phyloP scores from a whole-genome alignment of 2,797 vertebrate genomes.

The Sylvia borin region DNA sequence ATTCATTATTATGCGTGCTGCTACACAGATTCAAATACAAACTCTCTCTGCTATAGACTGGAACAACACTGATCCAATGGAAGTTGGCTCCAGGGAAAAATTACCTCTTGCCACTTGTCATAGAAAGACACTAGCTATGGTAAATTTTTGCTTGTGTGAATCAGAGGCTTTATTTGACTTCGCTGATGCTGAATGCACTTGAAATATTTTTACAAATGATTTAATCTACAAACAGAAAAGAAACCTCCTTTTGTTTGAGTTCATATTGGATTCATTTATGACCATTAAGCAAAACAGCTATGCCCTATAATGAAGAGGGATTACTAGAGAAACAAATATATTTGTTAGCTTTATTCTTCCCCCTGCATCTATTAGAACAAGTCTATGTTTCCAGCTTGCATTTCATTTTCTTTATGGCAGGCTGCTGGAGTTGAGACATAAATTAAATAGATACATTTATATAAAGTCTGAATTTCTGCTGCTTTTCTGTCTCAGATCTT shows the following conservation, averaged over 20 bases:
- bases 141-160: conserved; percentile 1
- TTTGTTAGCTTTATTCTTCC: conserved; percentile 64
- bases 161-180: conserved; percentile 65
- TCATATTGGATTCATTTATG: conserved; percentile 63
- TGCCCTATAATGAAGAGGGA: conserved; percentile 61
- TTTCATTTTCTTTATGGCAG: conserved; percentile 64
- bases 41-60: neutral
- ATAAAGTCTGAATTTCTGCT: conserved; percentile 19
- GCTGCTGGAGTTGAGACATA: conserved; percentile 14
- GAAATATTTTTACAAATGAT: conserved; percentile 59
- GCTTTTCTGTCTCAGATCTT: conserved; percentile 1
- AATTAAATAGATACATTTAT: conserved; percentile 45
- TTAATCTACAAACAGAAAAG: conserved; percentile 59
- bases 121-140: neutral
- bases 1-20: conserved; percentile 32
- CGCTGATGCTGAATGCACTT: conserved; percentile 24
- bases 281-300: conserved; percentile 64
- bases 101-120: conserved; percentile 28
- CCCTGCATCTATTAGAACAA: conserved; percentile 51
- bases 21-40: conserved; percentile 2
- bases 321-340: conserved; percentile 54
- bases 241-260: conserved; percentile 41
- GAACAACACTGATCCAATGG: conserved; percentile 22
- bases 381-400: conserved; percentile 35
- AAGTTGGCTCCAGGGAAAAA: conserved; percentile 49